Evolutionary conservation across 2,888 invertebrate species (phyloP), one percentile per base, ranked within the genome.

Genomic region (Perithous albicinctus): DNA sequence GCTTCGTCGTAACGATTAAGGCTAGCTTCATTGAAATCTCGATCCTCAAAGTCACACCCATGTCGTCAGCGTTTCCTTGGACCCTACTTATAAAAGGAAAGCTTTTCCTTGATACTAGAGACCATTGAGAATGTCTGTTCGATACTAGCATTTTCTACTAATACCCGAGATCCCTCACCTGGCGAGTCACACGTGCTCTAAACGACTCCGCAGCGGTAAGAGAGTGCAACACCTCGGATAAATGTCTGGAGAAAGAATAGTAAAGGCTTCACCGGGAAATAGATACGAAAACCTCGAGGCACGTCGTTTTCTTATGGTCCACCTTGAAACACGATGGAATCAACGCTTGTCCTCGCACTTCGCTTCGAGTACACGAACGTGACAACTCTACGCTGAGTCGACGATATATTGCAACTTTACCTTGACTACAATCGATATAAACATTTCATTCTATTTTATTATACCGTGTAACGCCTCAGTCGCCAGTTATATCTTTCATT

Each of bases 131-230:
- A 29, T 8, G 61, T 67, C 67, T 73, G 73, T 64, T 41, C 38
- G 41, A 73, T 38, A 67, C 23, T 12, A 5, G 5, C 32, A 46
- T 38, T 38, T 29, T 46, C 67, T 29, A 73, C 73, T 78, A 67
- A 73, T 38, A 15, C n/a, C 18, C 8, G n/a, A 32, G 41, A 54
- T 26, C 18, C 8, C 51, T 12, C 48, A 38, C 41, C 51, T 29
- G 35, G 54, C 26, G 10, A n/a, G 10, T 26, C 54, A 8, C 69
- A 69, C 54, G 69, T 54, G 69, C 38, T 26, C 38, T 56, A 56
- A 54, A 70, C 41, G 70, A 56, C 29, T 26, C 26, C 26, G n/a
- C 26, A 1, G 18, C 10, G 41, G 29, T 46, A 15, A 10, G 56
- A 43, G 18, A 26, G 41, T 56, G 56, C 26, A 56, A 41, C 56